Percentiles rank a stretch among this genome's conserved stretches.
These are phyloP conservation scores for Poeciliopsis gracilis DNA, from an alignment of 2,797 vertebrate species.

Conservation along the genomic window DNA sequence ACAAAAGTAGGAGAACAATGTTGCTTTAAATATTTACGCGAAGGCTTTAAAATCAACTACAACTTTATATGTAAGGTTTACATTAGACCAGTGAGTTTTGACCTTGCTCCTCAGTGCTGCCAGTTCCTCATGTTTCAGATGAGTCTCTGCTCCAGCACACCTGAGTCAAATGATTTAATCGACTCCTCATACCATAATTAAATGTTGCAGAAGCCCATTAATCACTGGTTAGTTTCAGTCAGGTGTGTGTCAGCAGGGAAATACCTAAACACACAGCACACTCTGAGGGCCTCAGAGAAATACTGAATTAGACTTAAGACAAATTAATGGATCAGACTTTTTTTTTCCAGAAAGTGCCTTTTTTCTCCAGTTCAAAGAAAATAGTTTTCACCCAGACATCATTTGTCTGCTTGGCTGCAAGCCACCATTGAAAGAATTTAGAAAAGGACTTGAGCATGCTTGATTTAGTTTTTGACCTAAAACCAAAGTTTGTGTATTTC, in stretches of 20 bases:
- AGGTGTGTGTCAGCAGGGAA: not conserved
- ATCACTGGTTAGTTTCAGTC: not conserved
- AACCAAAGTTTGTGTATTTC: not conserved
- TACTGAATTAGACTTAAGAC: not conserved
- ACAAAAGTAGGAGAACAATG: not conserved
- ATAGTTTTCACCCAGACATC: slow-evolving; percentile 31
- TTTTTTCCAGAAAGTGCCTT: slow-evolving; percentile 26
- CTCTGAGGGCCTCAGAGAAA: not conserved
- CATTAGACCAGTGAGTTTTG: not conserved
- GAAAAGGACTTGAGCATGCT: slow-evolving; percentile 36
- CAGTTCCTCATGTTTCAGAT: not conserved
- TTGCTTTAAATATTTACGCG: not conserved
- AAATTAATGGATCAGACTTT: not conserved
- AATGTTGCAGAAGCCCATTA: not conserved
- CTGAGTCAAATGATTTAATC: not conserved
- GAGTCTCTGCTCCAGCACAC: not conserved
- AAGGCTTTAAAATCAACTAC: not conserved
- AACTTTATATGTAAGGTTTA: not conserved
- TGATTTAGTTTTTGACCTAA: not conserved
- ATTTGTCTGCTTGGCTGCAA: slow-evolving; percentile 25
- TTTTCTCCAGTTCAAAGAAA: slow-evolving; percentile 49
- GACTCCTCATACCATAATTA: not conserved
- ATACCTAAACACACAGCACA: not conserved
- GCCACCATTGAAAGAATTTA: slow-evolving; percentile 37
- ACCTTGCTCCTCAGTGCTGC: not conserved